phyloP scores from a whole-genome alignment of 1,140 invertebrate species.

The Eumaeus atala region DNA sequence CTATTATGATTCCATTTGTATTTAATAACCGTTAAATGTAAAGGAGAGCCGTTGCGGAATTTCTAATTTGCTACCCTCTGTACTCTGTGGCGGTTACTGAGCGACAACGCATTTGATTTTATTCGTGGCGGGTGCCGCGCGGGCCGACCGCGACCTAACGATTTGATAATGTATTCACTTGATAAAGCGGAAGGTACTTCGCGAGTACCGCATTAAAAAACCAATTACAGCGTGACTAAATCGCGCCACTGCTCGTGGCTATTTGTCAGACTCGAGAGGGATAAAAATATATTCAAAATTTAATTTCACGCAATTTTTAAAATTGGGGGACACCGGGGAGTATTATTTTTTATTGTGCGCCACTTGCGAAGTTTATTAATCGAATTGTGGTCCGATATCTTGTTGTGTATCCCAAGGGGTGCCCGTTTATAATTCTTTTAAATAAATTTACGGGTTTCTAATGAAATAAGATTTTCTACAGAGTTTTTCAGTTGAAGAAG shows the following conservation, averaged over 20 bases:
- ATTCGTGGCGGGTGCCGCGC: conserved; percentile 52
- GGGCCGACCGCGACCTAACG: conserved; percentile 60
- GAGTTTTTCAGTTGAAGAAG: too few relatives aligned
- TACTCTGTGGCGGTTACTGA: conserved; percentile 33
- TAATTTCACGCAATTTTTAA: conserved; percentile 73
- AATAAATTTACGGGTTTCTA: not conserved
- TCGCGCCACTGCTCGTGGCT: conserved; percentile 57
- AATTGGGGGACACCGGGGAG: conserved; percentile 54
- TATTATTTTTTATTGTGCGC: conserved; percentile 62
- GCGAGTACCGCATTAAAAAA: conserved; percentile 69
- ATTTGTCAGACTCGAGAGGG: conserved; percentile 69
- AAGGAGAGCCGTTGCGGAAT: conserved; percentile 35
- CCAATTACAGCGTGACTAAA: conserved; percentile 72
- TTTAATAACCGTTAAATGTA: conserved; percentile 59
- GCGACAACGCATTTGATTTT: conserved; percentile 64
- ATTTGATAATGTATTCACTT: conserved; percentile 74
- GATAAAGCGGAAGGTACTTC: conserved; percentile 71
- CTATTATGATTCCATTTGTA: conserved; percentile 53
- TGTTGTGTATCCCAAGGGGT: conserved; percentile 17
- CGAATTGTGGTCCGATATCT: conserved; percentile 22
- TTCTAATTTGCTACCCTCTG: conserved; percentile 60
- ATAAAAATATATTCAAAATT: conserved; percentile 72
- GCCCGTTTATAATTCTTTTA: conserved; percentile 16
- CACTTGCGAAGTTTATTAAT: conserved; percentile 50
- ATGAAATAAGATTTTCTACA: too few relatives aligned